Conservation (phyloP, 1,140 invertebrate genomes). For the Rhizoglyphus robini region DNA sequence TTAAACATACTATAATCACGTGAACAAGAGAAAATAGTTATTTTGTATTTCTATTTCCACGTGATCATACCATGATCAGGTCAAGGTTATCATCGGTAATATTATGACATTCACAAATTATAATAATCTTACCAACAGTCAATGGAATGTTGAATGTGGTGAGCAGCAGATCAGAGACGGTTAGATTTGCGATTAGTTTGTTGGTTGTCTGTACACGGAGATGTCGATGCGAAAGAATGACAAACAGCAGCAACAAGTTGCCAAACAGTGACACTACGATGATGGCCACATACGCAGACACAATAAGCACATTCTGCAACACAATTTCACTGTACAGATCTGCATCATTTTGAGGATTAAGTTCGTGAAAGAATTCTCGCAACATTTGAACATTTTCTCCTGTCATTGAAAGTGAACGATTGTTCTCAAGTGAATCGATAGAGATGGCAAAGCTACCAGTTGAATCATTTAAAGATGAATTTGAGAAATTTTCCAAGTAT, state of each 20-base stretch:
- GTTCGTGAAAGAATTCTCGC: not conserved
- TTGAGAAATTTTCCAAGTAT: no score
- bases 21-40: no score
- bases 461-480: no score
- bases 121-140: not conserved
- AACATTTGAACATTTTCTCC: no score
- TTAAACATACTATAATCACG: no score
- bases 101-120: no score
- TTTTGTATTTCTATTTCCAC: no score
- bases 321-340: not conserved
- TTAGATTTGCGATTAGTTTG: constrained; percentile 3
- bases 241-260: constrained; percentile 1
- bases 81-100: no score
- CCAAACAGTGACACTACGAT: constrained; percentile 10
- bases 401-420: no score
- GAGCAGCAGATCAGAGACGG: not conserved
- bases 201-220: not conserved
- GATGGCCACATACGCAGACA: not conserved
- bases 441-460: not conserved
- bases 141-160: not conserved
- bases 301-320: not conserved
- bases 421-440: no score
- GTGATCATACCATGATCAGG: no score
- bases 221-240: not conserved
- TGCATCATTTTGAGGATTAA: not conserved